phyloP scores from a whole-genome alignment of 2,797 vertebrate species.

The Melanotaenia maccullochi region DNA sequence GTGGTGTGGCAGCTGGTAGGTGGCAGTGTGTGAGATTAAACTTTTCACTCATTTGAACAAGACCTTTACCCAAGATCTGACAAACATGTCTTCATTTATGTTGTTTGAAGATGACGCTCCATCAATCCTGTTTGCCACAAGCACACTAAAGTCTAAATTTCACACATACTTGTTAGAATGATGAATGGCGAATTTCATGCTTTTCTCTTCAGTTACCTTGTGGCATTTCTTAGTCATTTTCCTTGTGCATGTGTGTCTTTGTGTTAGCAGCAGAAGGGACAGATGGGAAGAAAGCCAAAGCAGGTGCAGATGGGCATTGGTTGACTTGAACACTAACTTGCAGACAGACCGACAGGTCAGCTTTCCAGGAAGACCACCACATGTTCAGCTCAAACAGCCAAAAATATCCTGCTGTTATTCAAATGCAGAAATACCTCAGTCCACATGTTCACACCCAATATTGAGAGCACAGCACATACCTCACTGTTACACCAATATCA shows the following conservation, averaged over 20 bases:
- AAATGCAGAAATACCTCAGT: constrained; percentile 12
- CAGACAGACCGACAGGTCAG: constrained; percentile 56
- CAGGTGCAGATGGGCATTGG: constrained; percentile 56
- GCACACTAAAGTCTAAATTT: constrained; percentile 25
- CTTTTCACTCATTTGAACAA: constrained; percentile 58
- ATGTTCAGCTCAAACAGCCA: constrained; percentile 64
- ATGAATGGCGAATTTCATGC: constrained; percentile 35
- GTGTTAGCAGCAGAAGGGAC: constrained; percentile 31
- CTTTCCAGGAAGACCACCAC: constrained; percentile 59
- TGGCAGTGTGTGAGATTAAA: constrained; percentile 60
- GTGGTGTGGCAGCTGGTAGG: constrained; percentile 57
- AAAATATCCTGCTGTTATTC: constrained; percentile 51
- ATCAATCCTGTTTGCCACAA: constrained; percentile 31
- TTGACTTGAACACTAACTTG: constrained; percentile 63
- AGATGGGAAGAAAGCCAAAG: constrained; percentile 72
- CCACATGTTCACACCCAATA: constrained; percentile 3
- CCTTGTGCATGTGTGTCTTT: constrained; percentile 6
- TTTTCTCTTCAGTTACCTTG: constrained; percentile 30
- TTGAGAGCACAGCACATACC: constrained; percentile 12
- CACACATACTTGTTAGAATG: constrained; percentile 38
- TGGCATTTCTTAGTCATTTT: constrained; percentile 24
- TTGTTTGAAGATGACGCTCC: constrained; percentile 32
- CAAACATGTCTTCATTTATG: constrained; percentile 40
- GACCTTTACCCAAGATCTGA: constrained; percentile 46
- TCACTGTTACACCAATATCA: not conserved